Evolutionary conservation across 2,797 vertebrate species (phyloP), one percentile per base, ranked within the genome.

Genomic region (Sebastiscus tertius): DNA sequence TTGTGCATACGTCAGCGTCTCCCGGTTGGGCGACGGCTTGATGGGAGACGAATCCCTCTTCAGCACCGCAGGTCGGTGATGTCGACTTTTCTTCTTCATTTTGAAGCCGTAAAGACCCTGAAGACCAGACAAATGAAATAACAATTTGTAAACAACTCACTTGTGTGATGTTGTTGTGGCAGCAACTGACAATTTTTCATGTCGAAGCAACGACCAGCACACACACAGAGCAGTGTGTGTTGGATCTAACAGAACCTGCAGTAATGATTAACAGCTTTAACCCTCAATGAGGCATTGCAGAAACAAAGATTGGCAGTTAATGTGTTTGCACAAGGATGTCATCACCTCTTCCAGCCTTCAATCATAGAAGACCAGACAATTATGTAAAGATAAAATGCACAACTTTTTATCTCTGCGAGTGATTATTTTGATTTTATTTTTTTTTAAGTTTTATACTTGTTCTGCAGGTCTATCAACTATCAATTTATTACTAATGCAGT

Each of bases 31-130:
- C 8, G 98, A 99, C 62, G 97, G 98, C 82, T 99, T 99, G 94
- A 99, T 97, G 0, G 99, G 99, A 54, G 98, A 99, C 39, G 97
- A 95, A 64, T 97, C 94, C 65, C 94, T 84, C 83, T 97, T 97
- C 67, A 96, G 86, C 90, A 94, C 90, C 39, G 97, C 86, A 46
- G 96, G 92, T 83, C 98, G 97, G 86, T 97, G 97, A 65, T 96
- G 96, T 91, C 97, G 96, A 89, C 94, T 94, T 95, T 98, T 99
- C 91, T 97, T 99, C 96, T 97, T 99, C 99, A 99, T 99, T 92
- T 89, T 95, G 89, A 91, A 76, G 36, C 75, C 36, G 94, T 94
- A 49, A 84, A 72, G 88, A 86, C 76, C 77, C 88, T 92, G 55
- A 69, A 68, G 69, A 54, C 1, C 1, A 49, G 22, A 78, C 7